Evolutionary conservation across 1,140 invertebrate genomes (phyloP).

Genomic region (Drosophila auraria): DNA sequence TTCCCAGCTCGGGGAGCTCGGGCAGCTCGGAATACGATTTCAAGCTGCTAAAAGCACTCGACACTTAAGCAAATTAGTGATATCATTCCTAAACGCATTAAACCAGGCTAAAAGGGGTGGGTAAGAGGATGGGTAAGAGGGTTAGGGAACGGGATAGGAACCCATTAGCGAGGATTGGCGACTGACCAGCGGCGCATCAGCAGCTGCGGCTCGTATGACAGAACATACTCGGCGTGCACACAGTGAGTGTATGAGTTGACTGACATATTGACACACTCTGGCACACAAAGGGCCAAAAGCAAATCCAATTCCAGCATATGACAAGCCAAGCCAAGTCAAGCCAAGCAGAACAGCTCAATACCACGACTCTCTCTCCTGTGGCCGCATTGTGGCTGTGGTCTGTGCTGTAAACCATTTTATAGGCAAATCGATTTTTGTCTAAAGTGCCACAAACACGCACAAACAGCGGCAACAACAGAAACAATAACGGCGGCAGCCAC

Average conservation of each 20-base stretch:
- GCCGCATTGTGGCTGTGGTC: slow-evolving; percentile 49
- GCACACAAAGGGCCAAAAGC: slow-evolving; percentile 26
- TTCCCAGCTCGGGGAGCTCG: background rate
- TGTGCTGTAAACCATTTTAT: slow-evolving; percentile 80
- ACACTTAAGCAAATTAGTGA: slow-evolving; percentile 50
- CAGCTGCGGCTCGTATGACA: slow-evolving; percentile 41
- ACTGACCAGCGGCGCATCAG: slow-evolving; percentile 53
- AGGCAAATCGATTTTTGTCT: slow-evolving; percentile 84
- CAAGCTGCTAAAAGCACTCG: slow-evolving; percentile 36
- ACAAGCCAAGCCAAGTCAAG: slow-evolving; percentile 29
- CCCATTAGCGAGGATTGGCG: slow-evolving; percentile 66
- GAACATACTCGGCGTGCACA: background rate
- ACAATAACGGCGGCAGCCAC: slow-evolving; percentile 25
- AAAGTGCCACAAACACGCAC: slow-evolving; percentile 81
- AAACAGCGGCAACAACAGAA: slow-evolving; percentile 36
- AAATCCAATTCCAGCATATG: slow-evolving; percentile 42
- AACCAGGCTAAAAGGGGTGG: slow-evolving; percentile 5
- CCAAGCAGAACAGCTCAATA: slow-evolving; percentile 19
- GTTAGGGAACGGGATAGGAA: slow-evolving; percentile 20
- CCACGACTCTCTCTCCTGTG: slow-evolving; percentile 40
- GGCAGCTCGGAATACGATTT: slow-evolving; percentile 6
- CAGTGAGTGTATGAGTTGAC: slow-evolving; percentile 29
- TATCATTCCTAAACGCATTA: slow-evolving; percentile 30
- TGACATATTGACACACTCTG: slow-evolving; percentile 65
- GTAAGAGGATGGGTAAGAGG: background rate